These are phyloP conservation scores for Drosophila nigromelanica DNA, from an alignment of 1,140 invertebrate species.

Conservation along the genomic window DNA sequence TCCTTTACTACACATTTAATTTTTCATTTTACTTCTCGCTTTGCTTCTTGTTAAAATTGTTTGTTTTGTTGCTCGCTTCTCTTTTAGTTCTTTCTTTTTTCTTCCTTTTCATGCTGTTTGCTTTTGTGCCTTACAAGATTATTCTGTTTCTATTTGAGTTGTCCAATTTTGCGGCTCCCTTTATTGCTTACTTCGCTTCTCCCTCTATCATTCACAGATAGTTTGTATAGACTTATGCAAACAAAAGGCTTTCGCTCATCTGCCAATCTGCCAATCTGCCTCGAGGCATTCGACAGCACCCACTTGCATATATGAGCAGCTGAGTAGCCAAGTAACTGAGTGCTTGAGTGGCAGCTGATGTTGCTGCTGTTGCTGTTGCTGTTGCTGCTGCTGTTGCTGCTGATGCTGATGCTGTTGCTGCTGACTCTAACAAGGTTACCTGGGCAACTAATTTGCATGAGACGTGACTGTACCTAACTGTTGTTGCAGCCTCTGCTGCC, in stretches of 20 bases:
- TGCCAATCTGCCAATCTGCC: constrained; percentile 1
- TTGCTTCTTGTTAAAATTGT: neutral
- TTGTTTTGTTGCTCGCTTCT: neutral
- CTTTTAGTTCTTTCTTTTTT: neutral
- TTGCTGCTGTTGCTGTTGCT: neutral
- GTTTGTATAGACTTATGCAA: neutral
- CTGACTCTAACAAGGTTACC: constrained; percentile 70
- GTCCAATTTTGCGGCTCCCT: no score
- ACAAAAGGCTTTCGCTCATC: neutral
- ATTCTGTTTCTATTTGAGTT: no score
- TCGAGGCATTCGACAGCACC: constrained; percentile 7
- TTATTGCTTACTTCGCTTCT: neutral
- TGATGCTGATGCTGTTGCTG: constrained; percentile 12
- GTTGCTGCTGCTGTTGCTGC: constrained; percentile 2
- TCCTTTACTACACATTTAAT: neutral
- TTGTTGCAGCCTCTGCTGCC: constrained; percentile 41
- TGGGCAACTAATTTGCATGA: constrained; percentile 77
- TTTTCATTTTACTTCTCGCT: no score
- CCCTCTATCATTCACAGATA: neutral
- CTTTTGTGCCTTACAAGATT: neutral
- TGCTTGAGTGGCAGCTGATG: constrained; percentile 22
- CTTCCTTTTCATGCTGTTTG: no score
- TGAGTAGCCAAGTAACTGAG: constrained; percentile 21
- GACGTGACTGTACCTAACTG: constrained; percentile 69
- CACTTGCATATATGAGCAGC: constrained; percentile 43